These are phyloP conservation scores for Zygaena filipendulae DNA, from an alignment of 2,888 invertebrate genomes.

Conservation along the genomic window DNA sequence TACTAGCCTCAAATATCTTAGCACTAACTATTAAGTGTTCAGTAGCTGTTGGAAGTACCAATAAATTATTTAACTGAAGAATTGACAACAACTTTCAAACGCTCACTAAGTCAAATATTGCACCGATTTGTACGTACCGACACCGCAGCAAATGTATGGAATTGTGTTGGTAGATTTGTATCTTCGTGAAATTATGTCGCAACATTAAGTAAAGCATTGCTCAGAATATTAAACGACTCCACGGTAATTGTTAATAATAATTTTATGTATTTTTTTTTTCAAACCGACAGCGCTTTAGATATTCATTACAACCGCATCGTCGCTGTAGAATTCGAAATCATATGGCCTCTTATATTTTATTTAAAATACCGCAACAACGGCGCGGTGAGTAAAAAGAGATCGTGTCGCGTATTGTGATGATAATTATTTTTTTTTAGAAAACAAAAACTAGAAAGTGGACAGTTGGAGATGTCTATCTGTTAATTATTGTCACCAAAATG, in stretches of 20 bases:
- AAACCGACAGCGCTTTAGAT: slow-evolving; percentile 22
- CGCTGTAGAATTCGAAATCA: slow-evolving; percentile 43
- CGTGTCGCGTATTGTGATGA: slow-evolving; percentile 62
- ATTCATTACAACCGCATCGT: slow-evolving; percentile 35
- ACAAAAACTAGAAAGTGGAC: slow-evolving; percentile 66
- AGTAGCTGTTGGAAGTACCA: too few species aligned
- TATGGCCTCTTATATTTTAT: slow-evolving; percentile 53
- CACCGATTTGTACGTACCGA: too few species aligned
- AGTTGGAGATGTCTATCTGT: slow-evolving; percentile 57
- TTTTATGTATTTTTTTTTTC: too few species aligned
- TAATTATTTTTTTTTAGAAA: slow-evolving; percentile 66
- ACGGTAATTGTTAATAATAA: too few species aligned
- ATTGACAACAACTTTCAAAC: too few species aligned
- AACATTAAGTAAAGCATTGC: too few species aligned
- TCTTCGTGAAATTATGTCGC: too few species aligned
- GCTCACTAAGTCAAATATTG: too few species aligned
- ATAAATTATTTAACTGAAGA: too few species aligned
- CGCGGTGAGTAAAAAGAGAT: slow-evolving; percentile 62
- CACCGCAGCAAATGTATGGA: too few species aligned
- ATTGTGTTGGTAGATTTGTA: too few species aligned
- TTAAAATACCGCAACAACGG: slow-evolving; percentile 64
- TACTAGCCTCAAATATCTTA: slow-evolving; percentile 43
- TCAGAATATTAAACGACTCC: too few species aligned
- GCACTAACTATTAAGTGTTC: slow-evolving; percentile 21
- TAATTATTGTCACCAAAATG: slow-evolving; percentile 67